phyloP scores from a whole-genome alignment of 1,140 invertebrate genomes.

The Drosophila nikananu region DNA sequence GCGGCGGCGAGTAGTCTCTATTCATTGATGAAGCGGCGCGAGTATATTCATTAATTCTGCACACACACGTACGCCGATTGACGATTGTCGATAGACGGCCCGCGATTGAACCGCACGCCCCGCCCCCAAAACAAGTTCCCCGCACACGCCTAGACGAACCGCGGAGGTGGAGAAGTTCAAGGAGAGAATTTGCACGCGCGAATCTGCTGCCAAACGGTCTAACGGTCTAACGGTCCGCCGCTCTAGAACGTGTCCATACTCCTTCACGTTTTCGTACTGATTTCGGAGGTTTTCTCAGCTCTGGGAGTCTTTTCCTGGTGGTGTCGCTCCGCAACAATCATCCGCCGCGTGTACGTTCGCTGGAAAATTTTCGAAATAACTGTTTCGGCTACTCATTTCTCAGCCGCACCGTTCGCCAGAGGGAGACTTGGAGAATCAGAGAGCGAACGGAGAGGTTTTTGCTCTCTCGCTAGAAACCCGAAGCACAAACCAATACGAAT shows the following conservation, averaged over 20 bases:
- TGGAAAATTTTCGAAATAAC: slow-evolving; percentile 14
- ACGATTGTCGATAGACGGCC: slow-evolving; percentile 13
- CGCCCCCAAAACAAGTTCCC: slow-evolving; percentile 51
- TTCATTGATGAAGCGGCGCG: slow-evolving; percentile 61
- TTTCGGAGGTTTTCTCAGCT: slow-evolving; percentile 1
- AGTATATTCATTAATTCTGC: slow-evolving; percentile 59
- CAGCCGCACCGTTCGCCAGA: slow-evolving; percentile 4
- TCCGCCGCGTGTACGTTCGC: slow-evolving; percentile 17
- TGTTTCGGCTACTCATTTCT: slow-evolving; percentile 7
- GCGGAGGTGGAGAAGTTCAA: neutral
- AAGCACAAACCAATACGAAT: neutral
- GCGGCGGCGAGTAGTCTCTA: slow-evolving; percentile 26
- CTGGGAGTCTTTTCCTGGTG: neutral
- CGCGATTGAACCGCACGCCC: slow-evolving; percentile 38
- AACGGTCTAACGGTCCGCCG: slow-evolving; percentile 12
- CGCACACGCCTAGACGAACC: slow-evolving; percentile 9
- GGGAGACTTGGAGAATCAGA: slow-evolving; percentile 1
- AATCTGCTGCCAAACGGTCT: slow-evolving; percentile 36
- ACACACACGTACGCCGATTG: slow-evolving; percentile 53
- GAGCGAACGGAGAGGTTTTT: neutral
- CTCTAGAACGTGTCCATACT: slow-evolving; percentile 56
- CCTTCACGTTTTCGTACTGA: slow-evolving; percentile 31
- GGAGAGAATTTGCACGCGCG: slow-evolving; percentile 48
- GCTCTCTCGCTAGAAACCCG: neutral
- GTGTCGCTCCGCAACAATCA: slow-evolving; percentile 3